Evolutionary conservation across 2,797 vertebrate genomes (phyloP).

Genomic region (Muscicapa comitata): DNA sequence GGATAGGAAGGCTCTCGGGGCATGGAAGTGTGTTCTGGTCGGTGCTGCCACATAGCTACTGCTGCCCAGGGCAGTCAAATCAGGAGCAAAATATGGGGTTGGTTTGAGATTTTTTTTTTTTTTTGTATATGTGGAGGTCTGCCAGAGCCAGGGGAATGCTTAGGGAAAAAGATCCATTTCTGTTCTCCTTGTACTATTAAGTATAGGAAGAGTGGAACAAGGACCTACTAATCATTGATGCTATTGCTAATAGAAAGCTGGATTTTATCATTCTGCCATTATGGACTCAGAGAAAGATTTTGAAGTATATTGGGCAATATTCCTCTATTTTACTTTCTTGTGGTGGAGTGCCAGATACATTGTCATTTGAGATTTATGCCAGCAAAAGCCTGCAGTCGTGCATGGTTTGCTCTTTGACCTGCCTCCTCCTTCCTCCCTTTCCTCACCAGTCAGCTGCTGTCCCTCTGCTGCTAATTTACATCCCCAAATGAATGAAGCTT

Average conservation of each 20-base stretch:
- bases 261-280: not conserved
- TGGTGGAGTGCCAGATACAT: not conserved
- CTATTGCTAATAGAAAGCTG: not conserved
- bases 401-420: constrained; percentile 46
- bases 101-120: not conserved
- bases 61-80: not conserved
- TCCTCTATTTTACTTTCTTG: not conserved
- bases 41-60: not conserved
- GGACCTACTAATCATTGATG: not conserved
- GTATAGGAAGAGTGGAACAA: not conserved
- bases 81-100: not conserved
- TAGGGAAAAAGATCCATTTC: not conserved
- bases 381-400: not conserved
- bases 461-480: constrained; percentile 27
- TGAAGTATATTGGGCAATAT: not conserved
- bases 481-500: constrained; percentile 45
- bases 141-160: not conserved
- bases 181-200: not conserved
- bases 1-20: not conserved
- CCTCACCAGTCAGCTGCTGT: constrained; percentile 13
- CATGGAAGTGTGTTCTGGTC: not conserved
- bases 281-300: not conserved
- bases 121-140: not conserved
- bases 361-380: constrained; percentile 37
- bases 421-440: constrained; percentile 7